Percentiles rank a stretch among this genome's conserved stretches.
Evolutionary conservation across 2,888 invertebrate species (phyloP).

Genomic region (Agrochola lychnidis): DNA sequence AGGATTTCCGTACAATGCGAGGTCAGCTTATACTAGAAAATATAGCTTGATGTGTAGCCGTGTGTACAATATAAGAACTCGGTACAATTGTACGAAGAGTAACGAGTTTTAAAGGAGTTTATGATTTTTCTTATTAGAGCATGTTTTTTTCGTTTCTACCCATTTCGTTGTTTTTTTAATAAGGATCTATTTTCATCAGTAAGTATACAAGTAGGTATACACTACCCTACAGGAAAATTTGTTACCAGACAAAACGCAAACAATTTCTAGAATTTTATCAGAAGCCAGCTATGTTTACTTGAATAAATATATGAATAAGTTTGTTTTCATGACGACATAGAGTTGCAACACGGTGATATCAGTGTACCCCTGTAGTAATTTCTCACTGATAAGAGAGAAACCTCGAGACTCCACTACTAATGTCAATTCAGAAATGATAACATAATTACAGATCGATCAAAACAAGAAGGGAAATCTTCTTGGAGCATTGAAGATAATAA

Average conservation of each 20-base stretch:
- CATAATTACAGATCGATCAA: not conserved
- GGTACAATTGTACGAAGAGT: not conserved
- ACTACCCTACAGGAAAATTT: not conserved
- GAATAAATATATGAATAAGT: slow-evolving; percentile 21
- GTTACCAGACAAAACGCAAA: slow-evolving; percentile 12
- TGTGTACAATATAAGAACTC: not conserved
- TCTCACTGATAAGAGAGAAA: slow-evolving; percentile 42
- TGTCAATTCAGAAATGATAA: slow-evolving; percentile 24
- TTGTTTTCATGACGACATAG: slow-evolving; percentile 32
- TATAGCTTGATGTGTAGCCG: too few species aligned
- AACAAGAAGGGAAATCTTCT: not conserved
- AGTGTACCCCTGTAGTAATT: slow-evolving; percentile 6
- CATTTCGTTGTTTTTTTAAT: not conserved
- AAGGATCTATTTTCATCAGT: not conserved
- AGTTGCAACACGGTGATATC: slow-evolving; percentile 18
- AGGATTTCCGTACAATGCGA: too few species aligned
- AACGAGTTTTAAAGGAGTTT: not conserved
- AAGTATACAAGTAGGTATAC: not conserved
- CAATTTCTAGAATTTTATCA: slow-evolving; percentile 45
- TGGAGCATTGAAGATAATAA: too few species aligned
- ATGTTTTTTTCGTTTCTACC: not conserved
- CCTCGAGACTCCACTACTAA: slow-evolving; percentile 22
- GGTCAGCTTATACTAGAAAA: too few species aligned
- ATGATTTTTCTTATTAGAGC: not conserved
- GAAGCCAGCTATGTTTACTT: slow-evolving; percentile 38